Evolutionary conservation across 2,888 invertebrate genomes (phyloP), one percentile per base, ranked within the genome.

Genomic region (Ethmia dodecea): DNA sequence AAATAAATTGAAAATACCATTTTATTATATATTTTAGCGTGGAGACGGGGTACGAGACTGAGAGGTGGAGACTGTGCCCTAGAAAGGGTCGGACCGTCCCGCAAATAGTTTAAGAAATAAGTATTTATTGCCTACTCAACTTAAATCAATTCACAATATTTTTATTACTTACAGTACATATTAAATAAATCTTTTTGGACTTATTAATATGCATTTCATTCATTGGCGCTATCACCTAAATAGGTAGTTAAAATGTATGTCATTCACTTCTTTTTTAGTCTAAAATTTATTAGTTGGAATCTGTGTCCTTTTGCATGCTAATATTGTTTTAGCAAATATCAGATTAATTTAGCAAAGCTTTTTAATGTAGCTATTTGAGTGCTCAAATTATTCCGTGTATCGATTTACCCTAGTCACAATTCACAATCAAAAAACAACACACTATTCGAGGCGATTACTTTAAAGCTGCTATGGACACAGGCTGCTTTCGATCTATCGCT

Each of bases 271-370:
- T 84, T 79, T 79, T 80, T 69, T 26, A 11, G 26, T 26, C 11
- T 12, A 26, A 29, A 25, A 15, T 13, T 28, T 38, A 42, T 35
- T 46, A 36, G 37, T 44, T 45, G 44, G 28, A 42, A 43, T 55
- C 57, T 64, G 72, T 76, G 75, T 78, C 77, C 75, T 61, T 74
- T 76, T 81, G 83, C 84, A 83, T 84, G 83, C 69, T 80, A 73
- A 68, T 66, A 56, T 60, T 53, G 47, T 16, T 32, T 25, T 32
- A 26, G 31, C 24, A 31, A 14, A 13, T 5, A 5, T 14, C n/a
- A n/a, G n/a, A n/a, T n/a, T n/a, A 18, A 15, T 29, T 35, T 32
- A 28, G 20, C 16, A n/a, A 20, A 20, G 31, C 31, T 31, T 31
- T 18, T 36, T 35, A 25, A n/a, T n/a, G n/a, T n/a, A 22, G 22